Base-by-base conservation (phyloP, 2,888 invertebrate species). In the Heliconius erato region DNA sequence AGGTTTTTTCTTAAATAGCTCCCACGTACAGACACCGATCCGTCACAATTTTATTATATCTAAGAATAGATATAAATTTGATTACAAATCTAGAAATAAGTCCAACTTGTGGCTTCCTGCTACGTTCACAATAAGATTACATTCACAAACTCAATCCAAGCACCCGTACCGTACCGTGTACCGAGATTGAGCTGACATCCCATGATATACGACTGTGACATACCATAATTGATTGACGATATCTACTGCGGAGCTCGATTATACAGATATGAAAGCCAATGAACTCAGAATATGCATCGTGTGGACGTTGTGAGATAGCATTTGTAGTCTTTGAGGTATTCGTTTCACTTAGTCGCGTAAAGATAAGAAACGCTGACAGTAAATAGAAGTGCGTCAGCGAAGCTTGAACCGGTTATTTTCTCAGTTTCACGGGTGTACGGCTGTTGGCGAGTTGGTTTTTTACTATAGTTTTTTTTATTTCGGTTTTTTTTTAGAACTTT, bases 141-240 rank as follows among this genome's bases (percentile, higher is more conserved):
- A 83, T 87, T 85, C 86, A 88, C 86, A 86, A 88, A 87, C 86
- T 88, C 86, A 86, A 88, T 87, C 86, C 85, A 80, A 74, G 79
- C 79, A 80, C 84, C 84, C 85, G 84, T 83, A 81, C 84, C 85
- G 84, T 83, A 81, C 84, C 82, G 79, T 83, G 83, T 82, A 79
- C 82, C 82, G 86, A 82, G 85, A 79, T 82, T 84, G 84, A 79
- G 82, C 81, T 85, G 88, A 86, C 87, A 84, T 83, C 83, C 83
- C 83, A 86, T 89, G 89, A 89, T 87, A 89, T 89, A 91, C 88
- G 89, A 87, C 87, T 89, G 89, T 89, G 91, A 91, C 92, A 90
- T 87, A 86, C 86, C 71, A 87, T 91, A 92, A 92, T 91, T 92
- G 92, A 93, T 92, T 87, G 89, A 90, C 89, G 89, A 91, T 92